Evolutionary conservation across 2,888 invertebrate species (phyloP), one percentile per base, ranked within the genome.

Genomic region (Mechanitis messenoides): DNA sequence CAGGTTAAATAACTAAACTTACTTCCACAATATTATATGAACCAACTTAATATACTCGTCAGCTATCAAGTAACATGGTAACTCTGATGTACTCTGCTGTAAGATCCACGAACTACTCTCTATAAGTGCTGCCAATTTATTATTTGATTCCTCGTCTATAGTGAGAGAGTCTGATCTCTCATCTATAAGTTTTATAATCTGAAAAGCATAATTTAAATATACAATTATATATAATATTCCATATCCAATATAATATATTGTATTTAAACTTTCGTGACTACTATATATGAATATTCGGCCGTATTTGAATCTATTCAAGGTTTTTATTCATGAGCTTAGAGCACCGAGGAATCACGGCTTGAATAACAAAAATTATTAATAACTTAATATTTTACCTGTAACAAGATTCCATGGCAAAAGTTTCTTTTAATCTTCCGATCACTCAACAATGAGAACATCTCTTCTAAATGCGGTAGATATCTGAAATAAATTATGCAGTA

Each of bases 381-480:
- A 20, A 20, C 20, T 20, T 20, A 38, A 3, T 7, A 11, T 11
- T 9, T 42, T 42, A 42, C 94, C 91, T 94, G 94, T 55, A 94
- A 80, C 56, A 94, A 79, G 63, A 92, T 79, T 31, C 95, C 95
- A 79, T 95, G 95, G 56, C 92, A 90, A 63, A 87, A 87, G 80
- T 94, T 95, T 62, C 92, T 91, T 5, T 77, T 77, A 7, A 89
- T 74, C 1, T 64, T 64, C 0, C 57, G 60, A 3, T 79, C 72
- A 11, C 69, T 56, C 2, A 84, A 59, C 4, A 75, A 63, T 0
- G 65, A 12, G 0, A 84, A 66, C 71, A 80, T 72, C 2, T 74
- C 67, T 33, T 73, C 71, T 2, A 85, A 62, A 68, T 84, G 78
- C 31, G 75, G 67, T 1, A 75, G 66, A 56, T 84, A 79, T 45